Conservation (phyloP, 2,888 invertebrate species). For the Pocota personata region DNA sequence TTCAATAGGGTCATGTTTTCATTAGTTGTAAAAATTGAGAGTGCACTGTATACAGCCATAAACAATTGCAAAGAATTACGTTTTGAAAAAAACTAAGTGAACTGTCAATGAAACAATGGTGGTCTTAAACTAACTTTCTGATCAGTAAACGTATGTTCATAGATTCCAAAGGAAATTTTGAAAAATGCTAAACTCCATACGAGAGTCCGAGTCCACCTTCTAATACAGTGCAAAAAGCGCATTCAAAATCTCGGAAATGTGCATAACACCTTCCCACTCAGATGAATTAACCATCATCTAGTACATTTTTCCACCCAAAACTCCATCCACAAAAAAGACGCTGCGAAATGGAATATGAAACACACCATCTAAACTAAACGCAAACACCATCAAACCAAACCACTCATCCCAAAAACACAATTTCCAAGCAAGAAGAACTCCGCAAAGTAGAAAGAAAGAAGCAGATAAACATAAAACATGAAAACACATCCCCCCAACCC, state of each 20-base stretch:
- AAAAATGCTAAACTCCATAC: not conserved
- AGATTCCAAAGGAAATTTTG: not conserved
- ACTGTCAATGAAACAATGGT: no score
- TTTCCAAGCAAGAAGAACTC: not conserved
- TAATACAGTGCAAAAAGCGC: slow-evolving; percentile 12
- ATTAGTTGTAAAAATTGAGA: no score
- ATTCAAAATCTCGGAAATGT: not conserved
- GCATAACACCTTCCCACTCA: not conserved
- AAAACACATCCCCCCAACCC: slow-evolving; percentile 19
- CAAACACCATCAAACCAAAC: not conserved
- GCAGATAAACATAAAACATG: slow-evolving; percentile 7
- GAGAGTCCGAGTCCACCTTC: not conserved
- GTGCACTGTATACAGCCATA: no score
- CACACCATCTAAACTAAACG: slow-evolving; percentile 8
- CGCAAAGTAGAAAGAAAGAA: not conserved
- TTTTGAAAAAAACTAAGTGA: no score
- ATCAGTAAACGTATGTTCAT: no score
- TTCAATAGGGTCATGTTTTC: no score
- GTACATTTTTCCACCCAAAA: slow-evolving; percentile 13
- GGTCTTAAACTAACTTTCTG: no score
- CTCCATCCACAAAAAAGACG: slow-evolving; percentile 13
- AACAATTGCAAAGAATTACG: no score
- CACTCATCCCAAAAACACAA: not conserved
- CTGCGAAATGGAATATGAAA: slow-evolving; percentile 24
- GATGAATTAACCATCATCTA: slow-evolving; percentile 8